Percentiles rank a stretch among this genome's conserved stretches.
Evolutionary conservation across 2,113 vertebrate genomes (phyloP).

Genomic region (Pogona vitticeps): DNA sequence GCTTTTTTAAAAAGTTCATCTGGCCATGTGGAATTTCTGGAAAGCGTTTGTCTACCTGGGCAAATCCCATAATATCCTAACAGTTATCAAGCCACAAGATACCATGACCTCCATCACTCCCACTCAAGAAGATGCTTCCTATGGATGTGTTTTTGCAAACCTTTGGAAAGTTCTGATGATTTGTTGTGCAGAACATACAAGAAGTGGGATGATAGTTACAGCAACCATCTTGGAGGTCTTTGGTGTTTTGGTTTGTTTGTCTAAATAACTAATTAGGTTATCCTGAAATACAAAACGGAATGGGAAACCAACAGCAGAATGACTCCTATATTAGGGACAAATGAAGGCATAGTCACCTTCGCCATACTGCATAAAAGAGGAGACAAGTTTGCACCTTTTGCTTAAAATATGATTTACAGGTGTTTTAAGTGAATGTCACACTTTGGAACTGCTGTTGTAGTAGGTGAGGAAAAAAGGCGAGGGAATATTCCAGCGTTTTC

Average conservation of each 20-base stretch:
- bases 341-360: conserved; percentile 39
- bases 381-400: conserved; percentile 48
- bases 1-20: too few species aligned
- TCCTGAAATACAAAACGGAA: not conserved
- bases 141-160: too few species aligned
- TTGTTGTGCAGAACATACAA: too few species aligned
- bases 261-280: conserved; percentile 46
- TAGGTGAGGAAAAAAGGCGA: not conserved
- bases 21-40: too few species aligned
- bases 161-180: too few species aligned
- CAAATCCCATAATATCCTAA: too few species aligned
- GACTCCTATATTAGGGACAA: conserved; percentile 49
- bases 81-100: too few species aligned
- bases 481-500: not conserved
- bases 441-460: conserved; percentile 42
- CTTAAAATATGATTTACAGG: conserved; percentile 42
- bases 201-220: conserved; percentile 8
- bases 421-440: conserved; percentile 43
- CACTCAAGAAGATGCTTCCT: too few species aligned
- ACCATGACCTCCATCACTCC: too few species aligned
- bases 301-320: not conserved
- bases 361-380: conserved; percentile 34
- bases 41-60: too few species aligned
- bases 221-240: conserved; percentile 20
- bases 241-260: not conserved